Conservation (phyloP, 1,140 invertebrate species). For the Zaprionus ghesquierei region DNA sequence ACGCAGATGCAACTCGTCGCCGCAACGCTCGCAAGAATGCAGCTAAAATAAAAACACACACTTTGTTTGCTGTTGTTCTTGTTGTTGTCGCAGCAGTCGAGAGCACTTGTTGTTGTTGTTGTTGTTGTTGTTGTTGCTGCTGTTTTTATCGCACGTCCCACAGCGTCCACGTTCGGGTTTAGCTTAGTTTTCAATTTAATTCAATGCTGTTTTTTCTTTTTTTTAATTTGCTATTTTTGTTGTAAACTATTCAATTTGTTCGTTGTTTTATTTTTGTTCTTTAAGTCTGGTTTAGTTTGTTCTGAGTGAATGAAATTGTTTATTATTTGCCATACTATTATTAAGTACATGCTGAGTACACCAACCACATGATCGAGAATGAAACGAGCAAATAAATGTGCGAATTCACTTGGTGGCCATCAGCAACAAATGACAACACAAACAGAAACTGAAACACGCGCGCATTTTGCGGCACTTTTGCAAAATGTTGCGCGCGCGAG, state of each 20-base stretch:
- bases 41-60: constrained; percentile 57
- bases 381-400: constrained; percentile 21
- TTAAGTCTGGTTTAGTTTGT: constrained; percentile 1
- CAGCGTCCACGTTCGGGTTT: constrained; percentile 36
- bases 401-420: constrained; percentile 29
- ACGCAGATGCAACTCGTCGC: constrained; percentile 11
- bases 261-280: constrained; percentile 15
- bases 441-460: constrained; percentile 47
- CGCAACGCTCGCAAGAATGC: constrained; percentile 36
- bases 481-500: constrained; percentile 47
- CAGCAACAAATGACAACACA: constrained; percentile 43
- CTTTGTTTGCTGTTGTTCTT: constrained; percentile 39
- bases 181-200: constrained; percentile 28
- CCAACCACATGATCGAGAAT: constrained; percentile 6
- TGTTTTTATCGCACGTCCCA: constrained; percentile 66
- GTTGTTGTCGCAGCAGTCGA: constrained; percentile 5
- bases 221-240: constrained; percentile 1
- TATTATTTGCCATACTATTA: constrained; percentile 8
- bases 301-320: constrained; percentile 13
- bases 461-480: constrained; percentile 44
- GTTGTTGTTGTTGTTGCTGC: no score
- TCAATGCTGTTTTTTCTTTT: background rate
- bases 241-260: background rate
- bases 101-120: constrained; percentile 30
- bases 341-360: constrained; percentile 23